These are phyloP conservation scores for Eumeta japonica DNA, from an alignment of 1,140 invertebrate genomes.

Conservation along the genomic window DNA sequence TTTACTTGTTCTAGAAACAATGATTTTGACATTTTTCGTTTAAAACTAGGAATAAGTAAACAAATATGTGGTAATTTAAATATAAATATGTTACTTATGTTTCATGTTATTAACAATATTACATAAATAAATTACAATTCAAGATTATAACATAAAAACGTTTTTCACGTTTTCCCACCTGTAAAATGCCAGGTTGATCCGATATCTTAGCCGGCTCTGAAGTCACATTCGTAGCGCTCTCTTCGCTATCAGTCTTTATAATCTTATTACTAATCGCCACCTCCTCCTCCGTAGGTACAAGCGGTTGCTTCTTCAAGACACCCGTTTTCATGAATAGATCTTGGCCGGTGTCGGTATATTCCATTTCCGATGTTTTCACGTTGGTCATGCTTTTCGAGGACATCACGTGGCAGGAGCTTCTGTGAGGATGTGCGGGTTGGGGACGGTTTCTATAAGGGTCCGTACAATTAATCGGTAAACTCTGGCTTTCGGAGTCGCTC, in stretches of 20 bases:
- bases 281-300: constrained; percentile 41
- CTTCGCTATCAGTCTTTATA: constrained; percentile 40
- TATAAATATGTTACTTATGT: no score
- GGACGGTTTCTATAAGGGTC: constrained; percentile 54
- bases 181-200: constrained; percentile 43
- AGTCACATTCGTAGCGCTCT: constrained; percentile 15
- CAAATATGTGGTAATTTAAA: no score
- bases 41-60: no score
- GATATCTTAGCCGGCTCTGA: constrained; percentile 16
- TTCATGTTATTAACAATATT: no score
- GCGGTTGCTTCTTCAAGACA: constrained; percentile 31
- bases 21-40: no score
- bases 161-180: no score
- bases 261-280: constrained; percentile 42
- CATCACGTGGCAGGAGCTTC: constrained; percentile 36
- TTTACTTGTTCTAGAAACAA: no score
- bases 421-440: constrained; percentile 35
- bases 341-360: constrained; percentile 45
- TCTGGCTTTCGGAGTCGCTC: constrained; percentile 62
- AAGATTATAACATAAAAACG: no score
- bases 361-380: constrained; percentile 46
- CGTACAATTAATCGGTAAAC: constrained; percentile 41
- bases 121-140: no score
- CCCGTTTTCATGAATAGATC: constrained; percentile 36
- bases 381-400: constrained; percentile 61